Percentiles rank a stretch among this genome's conserved stretches.
These are phyloP conservation scores for Zoroaster sp. DNA, from an alignment of 53 echinoderm and acorn worm genomes.

Conservation along the genomic window DNA sequence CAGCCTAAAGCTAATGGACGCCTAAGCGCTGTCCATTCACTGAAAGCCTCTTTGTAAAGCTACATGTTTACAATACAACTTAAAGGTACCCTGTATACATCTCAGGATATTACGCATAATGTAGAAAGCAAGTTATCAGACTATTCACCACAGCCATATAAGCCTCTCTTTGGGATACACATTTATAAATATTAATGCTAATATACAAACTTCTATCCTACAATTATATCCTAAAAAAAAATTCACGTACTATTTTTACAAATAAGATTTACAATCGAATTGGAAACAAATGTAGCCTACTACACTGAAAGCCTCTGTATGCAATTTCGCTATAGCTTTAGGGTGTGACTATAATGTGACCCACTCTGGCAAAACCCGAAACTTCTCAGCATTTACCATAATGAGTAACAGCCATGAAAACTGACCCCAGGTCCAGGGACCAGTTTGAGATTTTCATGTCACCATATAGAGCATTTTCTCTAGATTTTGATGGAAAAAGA, in stretches of 20 bases:
- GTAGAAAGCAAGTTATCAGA: background rate
- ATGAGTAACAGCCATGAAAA: too few species aligned
- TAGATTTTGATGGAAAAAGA: too few species aligned
- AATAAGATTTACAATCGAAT: background rate
- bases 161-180: background rate
- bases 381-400: too few species aligned
- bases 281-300: background rate
- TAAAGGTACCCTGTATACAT: background rate
- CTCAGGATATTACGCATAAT: background rate
- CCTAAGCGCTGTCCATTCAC: background rate
- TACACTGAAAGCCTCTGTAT: too few species aligned
- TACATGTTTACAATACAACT: background rate
- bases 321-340: too few species aligned
- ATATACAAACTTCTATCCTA: background rate
- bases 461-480: too few species aligned
- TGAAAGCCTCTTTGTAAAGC: background rate
- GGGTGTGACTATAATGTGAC: too few species aligned
- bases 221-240: background rate
- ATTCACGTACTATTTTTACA: too few species aligned
- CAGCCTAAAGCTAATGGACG: background rate
- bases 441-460: too few species aligned
- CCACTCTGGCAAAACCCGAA: too few species aligned
- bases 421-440: too few species aligned
- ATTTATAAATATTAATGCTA: background rate
- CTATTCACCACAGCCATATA: background rate